Conservation (phyloP, 2,888 invertebrate species). For the Cantharis rustica region DNA sequence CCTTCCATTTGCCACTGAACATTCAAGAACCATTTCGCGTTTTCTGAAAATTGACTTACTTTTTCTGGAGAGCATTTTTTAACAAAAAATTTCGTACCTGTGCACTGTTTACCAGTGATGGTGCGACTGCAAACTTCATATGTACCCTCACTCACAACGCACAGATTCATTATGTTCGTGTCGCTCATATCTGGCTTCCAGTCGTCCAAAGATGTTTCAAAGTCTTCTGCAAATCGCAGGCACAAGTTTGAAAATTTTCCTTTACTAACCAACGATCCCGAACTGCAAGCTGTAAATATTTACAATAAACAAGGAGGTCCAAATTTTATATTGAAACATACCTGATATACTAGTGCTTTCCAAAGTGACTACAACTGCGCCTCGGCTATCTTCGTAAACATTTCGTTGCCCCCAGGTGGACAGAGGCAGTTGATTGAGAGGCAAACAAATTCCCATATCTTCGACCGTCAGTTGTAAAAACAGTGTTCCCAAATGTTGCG, state of each 20-base stretch:
- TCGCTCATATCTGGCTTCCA: slow-evolving; percentile 93
- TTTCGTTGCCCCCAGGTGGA: slow-evolving; percentile 69
- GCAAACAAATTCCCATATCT: slow-evolving; percentile 95
- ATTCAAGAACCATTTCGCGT: slow-evolving; percentile 97
- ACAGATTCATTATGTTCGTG: slow-evolving; percentile 82
- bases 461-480: slow-evolving; percentile 94
- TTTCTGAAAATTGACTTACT: slow-evolving; percentile 63
- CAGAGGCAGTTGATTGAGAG: slow-evolving; percentile 81
- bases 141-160: slow-evolving; percentile 98
- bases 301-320: neutral
- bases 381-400: slow-evolving; percentile 79
- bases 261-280: slow-evolving; percentile 93
- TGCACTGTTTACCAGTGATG: slow-evolving; percentile 79
- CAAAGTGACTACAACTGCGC: slow-evolving; percentile 93
- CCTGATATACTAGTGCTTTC: slow-evolving; percentile 91
- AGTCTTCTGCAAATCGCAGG: slow-evolving; percentile 95
- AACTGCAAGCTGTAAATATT: slow-evolving; percentile 79
- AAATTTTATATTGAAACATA: slow-evolving; percentile 19
- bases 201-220: slow-evolving; percentile 94
- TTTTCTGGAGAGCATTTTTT: neutral
- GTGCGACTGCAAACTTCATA: slow-evolving; percentile 97
- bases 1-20: slow-evolving; percentile 99
- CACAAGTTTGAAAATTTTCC: slow-evolving; percentile 90
- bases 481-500: slow-evolving; percentile 83
- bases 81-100: slow-evolving; percentile 58